Conservation (phyloP, 2,888 invertebrate species). For the Thymelicus acteon region DNA sequence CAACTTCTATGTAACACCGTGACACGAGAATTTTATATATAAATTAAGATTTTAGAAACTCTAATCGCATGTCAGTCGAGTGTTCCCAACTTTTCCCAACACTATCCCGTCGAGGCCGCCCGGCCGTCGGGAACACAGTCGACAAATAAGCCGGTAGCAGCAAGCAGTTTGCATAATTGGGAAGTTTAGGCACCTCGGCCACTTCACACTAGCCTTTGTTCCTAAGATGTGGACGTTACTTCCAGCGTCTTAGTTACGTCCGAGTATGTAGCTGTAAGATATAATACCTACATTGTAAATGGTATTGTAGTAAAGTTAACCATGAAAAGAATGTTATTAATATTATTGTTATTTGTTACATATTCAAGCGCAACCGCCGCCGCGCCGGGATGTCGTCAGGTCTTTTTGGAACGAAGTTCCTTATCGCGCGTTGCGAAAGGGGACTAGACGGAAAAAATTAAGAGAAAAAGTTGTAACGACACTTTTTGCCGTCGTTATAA, state of each 20-base stretch:
- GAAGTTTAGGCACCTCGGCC: slow-evolving; percentile 45
- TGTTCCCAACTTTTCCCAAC: slow-evolving; percentile 23
- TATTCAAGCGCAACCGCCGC: too few species aligned
- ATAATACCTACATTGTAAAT: not conserved
- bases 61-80: not conserved
- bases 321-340: too few species aligned
- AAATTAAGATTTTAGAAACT: too few species aligned
- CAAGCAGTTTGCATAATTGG: slow-evolving; percentile 70
- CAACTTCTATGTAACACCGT: too few species aligned
- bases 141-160: slow-evolving; percentile 63
- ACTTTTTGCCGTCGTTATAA: too few species aligned
- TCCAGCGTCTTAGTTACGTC: slow-evolving; percentile 10
- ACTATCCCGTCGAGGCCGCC: slow-evolving; percentile 44
- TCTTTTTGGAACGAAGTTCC: too few species aligned
- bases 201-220: slow-evolving; percentile 29
- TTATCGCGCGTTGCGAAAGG: too few species aligned
- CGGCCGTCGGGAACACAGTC: slow-evolving; percentile 55
- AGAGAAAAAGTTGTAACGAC: too few species aligned
- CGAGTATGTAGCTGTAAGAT: not conserved
- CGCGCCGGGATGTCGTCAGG: too few species aligned
- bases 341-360: too few species aligned
- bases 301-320: not conserved
- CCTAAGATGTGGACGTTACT: slow-evolving; percentile 23
- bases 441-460: too few species aligned
- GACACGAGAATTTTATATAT: too few species aligned